phyloP scores from a whole-genome alignment of 2,888 invertebrate species.

The Caenorhabditis sp. region DNA sequence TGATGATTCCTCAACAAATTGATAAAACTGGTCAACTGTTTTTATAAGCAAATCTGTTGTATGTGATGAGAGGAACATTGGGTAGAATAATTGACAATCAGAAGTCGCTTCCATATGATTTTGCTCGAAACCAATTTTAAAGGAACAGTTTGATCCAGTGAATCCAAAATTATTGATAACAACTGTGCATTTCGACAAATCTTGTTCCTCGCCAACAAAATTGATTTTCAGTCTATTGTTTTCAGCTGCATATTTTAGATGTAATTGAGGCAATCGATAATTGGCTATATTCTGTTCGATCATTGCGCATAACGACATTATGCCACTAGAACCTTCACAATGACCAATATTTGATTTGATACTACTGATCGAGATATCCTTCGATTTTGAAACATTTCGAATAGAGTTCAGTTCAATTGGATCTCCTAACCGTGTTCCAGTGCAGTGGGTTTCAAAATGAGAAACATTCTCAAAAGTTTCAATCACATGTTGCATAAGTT shows the following conservation, averaged over 20 bases:
- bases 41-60: constrained; percentile 16
- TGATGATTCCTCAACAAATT: constrained; percentile 15
- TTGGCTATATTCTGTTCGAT: constrained; percentile 21
- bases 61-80: constrained; percentile 52
- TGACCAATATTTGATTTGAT: constrained; percentile 63
- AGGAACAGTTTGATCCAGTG: constrained; percentile 59
- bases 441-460: constrained; percentile 69
- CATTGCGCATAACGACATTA: constrained; percentile 40
- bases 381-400: constrained; percentile 8
- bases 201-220: constrained; percentile 47
- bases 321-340: constrained; percentile 62
- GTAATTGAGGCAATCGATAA: constrained; percentile 43
- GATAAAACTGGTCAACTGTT: constrained; percentile 7
- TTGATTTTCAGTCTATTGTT: constrained; percentile 1
- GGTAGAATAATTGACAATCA: constrained; percentile 16
- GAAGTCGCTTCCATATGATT: no score
- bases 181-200: constrained; percentile 10
- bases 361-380: constrained; percentile 33
- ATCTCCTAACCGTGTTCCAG: constrained; percentile 66
- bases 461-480: constrained; percentile 1
- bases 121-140: constrained; percentile 23
- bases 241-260: constrained; percentile 36
- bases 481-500: constrained; percentile 46
- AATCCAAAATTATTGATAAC: constrained; percentile 67
- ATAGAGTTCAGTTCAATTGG: constrained; percentile 61